Conservation (phyloP, 1,140 invertebrate species). For the Cotesia typhae region DNA sequence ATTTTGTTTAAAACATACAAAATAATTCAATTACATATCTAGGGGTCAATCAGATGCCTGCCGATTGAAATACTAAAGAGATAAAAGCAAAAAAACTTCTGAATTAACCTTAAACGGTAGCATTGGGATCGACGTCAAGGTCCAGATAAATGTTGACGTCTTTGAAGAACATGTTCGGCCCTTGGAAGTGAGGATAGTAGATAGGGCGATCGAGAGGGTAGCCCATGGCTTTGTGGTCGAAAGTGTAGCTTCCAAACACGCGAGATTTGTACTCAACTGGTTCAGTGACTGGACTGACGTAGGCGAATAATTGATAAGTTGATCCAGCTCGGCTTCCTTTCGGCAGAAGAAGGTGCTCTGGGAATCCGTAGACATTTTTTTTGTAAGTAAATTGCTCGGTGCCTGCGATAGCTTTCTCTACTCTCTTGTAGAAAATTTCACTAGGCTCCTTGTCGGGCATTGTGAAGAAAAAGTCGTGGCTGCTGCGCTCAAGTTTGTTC, state of each 20-base stretch:
- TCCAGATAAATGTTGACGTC: slow-evolving; percentile 73
- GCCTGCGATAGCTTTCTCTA: slow-evolving; percentile 50
- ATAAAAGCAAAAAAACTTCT: background rate
- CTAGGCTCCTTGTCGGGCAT: slow-evolving; percentile 47
- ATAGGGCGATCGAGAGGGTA: slow-evolving; percentile 76
- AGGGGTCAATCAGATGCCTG: slow-evolving; percentile 21
- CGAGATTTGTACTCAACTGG: slow-evolving; percentile 50
- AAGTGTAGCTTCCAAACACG: slow-evolving; percentile 44
- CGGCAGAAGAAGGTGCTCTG: slow-evolving; percentile 73
- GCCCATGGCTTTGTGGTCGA: slow-evolving; percentile 66
- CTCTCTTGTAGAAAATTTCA: slow-evolving; percentile 46
- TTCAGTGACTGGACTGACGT: slow-evolving; percentile 67
- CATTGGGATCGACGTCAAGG: slow-evolving; percentile 59
- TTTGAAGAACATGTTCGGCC: slow-evolving; percentile 74
- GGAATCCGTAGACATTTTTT: slow-evolving; percentile 64
- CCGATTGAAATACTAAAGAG: background rate
- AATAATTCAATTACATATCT: background rate
- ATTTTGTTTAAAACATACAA: too few relatives aligned
- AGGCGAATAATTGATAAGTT: slow-evolving; percentile 72
- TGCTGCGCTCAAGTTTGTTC: slow-evolving; percentile 53
- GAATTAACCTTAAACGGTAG: slow-evolving; percentile 37
- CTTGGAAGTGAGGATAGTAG: slow-evolving; percentile 66
- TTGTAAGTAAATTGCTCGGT: slow-evolving; percentile 43
- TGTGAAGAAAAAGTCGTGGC: slow-evolving; percentile 54
- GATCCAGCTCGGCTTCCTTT: slow-evolving; percentile 73